These are phyloP conservation scores for Periophthalmodon schlosseri DNA, from an alignment of 2,113 vertebrate species.

Conservation along the genomic window DNA sequence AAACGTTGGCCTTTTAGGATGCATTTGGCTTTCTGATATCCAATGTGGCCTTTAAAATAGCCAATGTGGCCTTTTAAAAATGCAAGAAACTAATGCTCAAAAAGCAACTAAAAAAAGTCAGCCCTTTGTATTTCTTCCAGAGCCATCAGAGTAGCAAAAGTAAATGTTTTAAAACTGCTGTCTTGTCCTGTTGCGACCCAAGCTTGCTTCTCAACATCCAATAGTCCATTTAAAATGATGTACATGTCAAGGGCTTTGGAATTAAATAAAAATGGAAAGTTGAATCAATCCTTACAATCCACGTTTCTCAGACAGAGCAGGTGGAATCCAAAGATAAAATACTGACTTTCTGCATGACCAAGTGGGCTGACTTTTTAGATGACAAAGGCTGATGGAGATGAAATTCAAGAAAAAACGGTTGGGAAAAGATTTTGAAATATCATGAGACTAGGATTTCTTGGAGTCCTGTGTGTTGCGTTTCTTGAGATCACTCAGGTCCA, in stretches of 20 bases:
- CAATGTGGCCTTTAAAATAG: slow-evolving; percentile 48
- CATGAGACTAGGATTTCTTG: slow-evolving; percentile 86
- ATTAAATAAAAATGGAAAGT: slow-evolving; percentile 36
- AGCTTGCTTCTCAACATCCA: slow-evolving; percentile 57
- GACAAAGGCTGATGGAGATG: slow-evolving; percentile 66
- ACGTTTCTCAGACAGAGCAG: slow-evolving; percentile 29
- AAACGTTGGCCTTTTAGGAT: slow-evolving; percentile 71
- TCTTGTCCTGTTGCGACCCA: slow-evolving; percentile 57
- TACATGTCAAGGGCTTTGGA: slow-evolving; percentile 34
- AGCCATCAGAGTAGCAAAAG: slow-evolving; percentile 54
- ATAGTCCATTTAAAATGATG: slow-evolving; percentile 53
- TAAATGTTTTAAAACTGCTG: slow-evolving; percentile 66
- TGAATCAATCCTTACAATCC: slow-evolving; percentile 45
- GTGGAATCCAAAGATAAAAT: slow-evolving; percentile 60
- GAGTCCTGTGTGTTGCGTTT: slow-evolving; percentile 87
- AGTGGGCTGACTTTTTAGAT: slow-evolving; percentile 65
- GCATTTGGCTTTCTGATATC: slow-evolving; percentile 67
- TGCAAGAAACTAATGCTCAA: slow-evolving; percentile 60
- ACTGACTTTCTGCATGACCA: slow-evolving; percentile 60
- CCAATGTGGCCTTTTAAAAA: slow-evolving; percentile 54
- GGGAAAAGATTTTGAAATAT: slow-evolving; percentile 46
- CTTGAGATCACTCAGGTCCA: slow-evolving; percentile 91
- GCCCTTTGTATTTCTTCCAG: slow-evolving; percentile 62
- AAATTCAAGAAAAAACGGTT: slow-evolving; percentile 68
- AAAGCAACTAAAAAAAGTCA: slow-evolving; percentile 54